Base-by-base conservation (phyloP, 2,113 vertebrate species). In the Calidris pygmaea region DNA sequence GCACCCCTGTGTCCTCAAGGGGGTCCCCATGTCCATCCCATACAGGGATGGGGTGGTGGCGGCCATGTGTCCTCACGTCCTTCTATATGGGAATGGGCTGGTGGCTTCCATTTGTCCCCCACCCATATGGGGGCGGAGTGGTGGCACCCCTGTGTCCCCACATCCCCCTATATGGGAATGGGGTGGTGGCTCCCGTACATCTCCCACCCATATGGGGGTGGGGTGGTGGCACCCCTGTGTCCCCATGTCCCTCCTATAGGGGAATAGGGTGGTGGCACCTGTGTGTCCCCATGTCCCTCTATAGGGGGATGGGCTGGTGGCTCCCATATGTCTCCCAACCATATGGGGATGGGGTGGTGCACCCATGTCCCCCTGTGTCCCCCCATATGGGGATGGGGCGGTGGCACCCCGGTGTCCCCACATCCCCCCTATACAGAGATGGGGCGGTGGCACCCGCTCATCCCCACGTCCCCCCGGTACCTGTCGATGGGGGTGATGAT, bases 401-500 rank as follows among this genome's bases (percentile, higher is more conserved):
- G n/a, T n/a, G n/a, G n/a, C n/a, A n/a, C n/a, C n/a, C n/a, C n/a
- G n/a, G n/a, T n/a, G n/a, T 59, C 9, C n/a, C n/a, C n/a, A 35
- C 6, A 13, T 14, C 58, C 23, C 15, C 9, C 13, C 52, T 27
- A 53, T 15, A 22, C 22, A 29, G 56, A 12, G 53, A 30, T 32
- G 53, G 53, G 29, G 6, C 34, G 21, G 58, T 29, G 62, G 11
- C 37, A 30, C 62, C 35, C 4, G 0, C 59, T 27, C 2, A 15
- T 37, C 35, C 35, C 35, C 15, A 9, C 10, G 16, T 27, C 5
- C 12, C 17, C 26, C 2, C 62, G 63, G 63, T 34, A 72, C 99
- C 99, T 99, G 98, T 99, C 99, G 2, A 99, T 99, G 76, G 99
- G 99, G 23, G 97, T 99, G 93, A 99, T 98, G 96, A 99, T 99